phyloP scores from a whole-genome alignment of 2,797 vertebrate species.

The Sebastes paucispinis region DNA sequence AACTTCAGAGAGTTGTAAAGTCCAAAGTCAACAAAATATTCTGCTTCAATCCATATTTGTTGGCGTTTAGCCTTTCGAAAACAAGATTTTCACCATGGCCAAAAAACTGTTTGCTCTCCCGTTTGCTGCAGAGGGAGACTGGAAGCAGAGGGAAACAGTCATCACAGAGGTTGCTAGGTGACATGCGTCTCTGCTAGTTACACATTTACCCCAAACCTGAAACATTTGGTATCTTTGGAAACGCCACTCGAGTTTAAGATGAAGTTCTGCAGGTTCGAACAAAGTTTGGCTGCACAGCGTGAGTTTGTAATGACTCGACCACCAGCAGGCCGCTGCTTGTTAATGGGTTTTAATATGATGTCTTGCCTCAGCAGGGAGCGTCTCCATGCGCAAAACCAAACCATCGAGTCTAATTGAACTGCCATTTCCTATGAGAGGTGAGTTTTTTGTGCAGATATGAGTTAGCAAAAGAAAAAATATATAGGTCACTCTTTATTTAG shows the following conservation, averaged over 20 bases:
- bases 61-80: no score
- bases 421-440: slow-evolving; percentile 8
- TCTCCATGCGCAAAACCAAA: slow-evolving; percentile 3
- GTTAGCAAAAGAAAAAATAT: background rate
- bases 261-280: slow-evolving; percentile 15
- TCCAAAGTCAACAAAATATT: rapidly evolving
- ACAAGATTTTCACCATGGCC: no score
- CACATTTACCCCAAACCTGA: background rate
- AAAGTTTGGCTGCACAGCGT: slow-evolving; percentile 24
- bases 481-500: background rate
- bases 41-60: no score
- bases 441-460: background rate
- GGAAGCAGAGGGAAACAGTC: background rate
- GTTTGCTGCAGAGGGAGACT: background rate
- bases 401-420: slow-evolving; percentile 29
- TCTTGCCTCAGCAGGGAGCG: slow-evolving; percentile 24
- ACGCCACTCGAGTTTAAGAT: background rate
- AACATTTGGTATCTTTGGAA: background rate
- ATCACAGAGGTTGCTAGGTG: background rate
- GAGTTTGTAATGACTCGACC: slow-evolving; percentile 27
- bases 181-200: background rate
- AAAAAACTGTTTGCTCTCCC: no score
- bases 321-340: slow-evolving; percentile 3
- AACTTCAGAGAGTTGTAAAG: background rate
- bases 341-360: slow-evolving; percentile 34